Evolutionary conservation across 2,797 vertebrate species (phyloP), one percentile per base, ranked within the genome.

Genomic region (Erethizon dorsatum): DNA sequence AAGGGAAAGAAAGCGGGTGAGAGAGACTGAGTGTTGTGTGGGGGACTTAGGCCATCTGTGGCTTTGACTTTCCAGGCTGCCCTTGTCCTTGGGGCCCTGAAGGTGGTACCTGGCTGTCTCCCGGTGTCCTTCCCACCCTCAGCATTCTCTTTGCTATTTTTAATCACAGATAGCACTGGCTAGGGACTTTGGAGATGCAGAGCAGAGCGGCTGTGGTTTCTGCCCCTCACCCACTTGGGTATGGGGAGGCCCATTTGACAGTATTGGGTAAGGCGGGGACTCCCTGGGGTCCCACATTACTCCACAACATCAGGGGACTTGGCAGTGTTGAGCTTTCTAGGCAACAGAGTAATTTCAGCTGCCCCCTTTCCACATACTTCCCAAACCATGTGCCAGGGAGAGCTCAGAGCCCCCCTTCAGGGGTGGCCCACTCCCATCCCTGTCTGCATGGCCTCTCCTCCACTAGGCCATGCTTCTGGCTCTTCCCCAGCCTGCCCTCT

Each of bases 211-310:
- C 83, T 69, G 24, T 86, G 56, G 41, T 41, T 24, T 91, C 73
- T 88, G 65, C 77, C 17, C 65, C 82, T 94, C 56, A 69, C 88
- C 79, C 83, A 71, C 83, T 95, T 97, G 94, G 97, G 71, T 75
- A 28, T 57, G 45, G 59, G 92, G 59, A 84, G 65, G 28, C 56
- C 31, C 45, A 22, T 31, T 63, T 65, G 86, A 75, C 50, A 31
- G 94, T 15, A 17, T 85, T 98, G 96, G 71, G 87, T 75, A 94
- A 97, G 47, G 83, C 37, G 0, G 75, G 67, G 0, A 7, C 56
- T 88, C 80, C 59, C 83, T 4, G 10, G n/a, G 63, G 83, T 15
- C 56, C 41, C 31, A 63, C 83, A 50, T 93, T 89, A 37, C 91
- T 67, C 83, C 85, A 92, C 41, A 1, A 12, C 67, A 59, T 65